Evolutionary conservation across 2,888 invertebrate genomes (phyloP).

Genomic region (Capitulum mitella): DNA sequence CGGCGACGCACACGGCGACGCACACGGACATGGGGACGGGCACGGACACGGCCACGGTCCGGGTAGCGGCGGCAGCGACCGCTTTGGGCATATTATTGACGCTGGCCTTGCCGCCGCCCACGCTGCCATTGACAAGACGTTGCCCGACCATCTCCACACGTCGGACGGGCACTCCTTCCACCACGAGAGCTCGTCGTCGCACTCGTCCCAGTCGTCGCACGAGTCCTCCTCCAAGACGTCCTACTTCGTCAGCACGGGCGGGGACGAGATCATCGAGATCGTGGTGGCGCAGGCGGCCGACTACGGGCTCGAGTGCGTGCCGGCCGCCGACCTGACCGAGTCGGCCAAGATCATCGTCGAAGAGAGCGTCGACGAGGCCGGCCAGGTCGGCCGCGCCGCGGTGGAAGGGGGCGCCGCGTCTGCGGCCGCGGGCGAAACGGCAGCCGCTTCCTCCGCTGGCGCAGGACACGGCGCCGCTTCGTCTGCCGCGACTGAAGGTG

Average conservation of each 20-base stretch:
- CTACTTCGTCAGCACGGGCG: neutral
- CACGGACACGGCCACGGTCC: neutral
- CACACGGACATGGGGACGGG: neutral
- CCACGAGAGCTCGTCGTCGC: neutral
- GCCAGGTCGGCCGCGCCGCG: too few relatives aligned
- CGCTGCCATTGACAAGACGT: too few relatives aligned
- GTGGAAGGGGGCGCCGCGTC: neutral
- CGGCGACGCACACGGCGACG: neutral
- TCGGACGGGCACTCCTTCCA: neutral
- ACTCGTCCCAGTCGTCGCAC: neutral
- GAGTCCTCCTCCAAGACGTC: neutral
- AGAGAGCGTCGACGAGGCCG: neutral
- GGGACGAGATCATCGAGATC: neutral
- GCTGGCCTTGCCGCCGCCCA: too few relatives aligned
- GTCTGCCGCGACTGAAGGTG: too few relatives aligned
- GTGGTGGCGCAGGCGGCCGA: neutral
- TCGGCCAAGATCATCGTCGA: neutral
- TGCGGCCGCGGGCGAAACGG: too few relatives aligned
- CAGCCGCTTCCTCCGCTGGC: too few relatives aligned
- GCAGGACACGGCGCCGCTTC: too few relatives aligned
- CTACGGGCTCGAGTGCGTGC: neutral
- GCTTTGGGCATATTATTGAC: too few relatives aligned
- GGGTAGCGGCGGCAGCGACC: too few relatives aligned
- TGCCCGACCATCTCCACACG: too few relatives aligned
- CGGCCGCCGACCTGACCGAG: neutral